These are phyloP conservation scores for Actinemys pallida DNA, from an alignment of 2,113 vertebrate species.

Conservation along the genomic window DNA sequence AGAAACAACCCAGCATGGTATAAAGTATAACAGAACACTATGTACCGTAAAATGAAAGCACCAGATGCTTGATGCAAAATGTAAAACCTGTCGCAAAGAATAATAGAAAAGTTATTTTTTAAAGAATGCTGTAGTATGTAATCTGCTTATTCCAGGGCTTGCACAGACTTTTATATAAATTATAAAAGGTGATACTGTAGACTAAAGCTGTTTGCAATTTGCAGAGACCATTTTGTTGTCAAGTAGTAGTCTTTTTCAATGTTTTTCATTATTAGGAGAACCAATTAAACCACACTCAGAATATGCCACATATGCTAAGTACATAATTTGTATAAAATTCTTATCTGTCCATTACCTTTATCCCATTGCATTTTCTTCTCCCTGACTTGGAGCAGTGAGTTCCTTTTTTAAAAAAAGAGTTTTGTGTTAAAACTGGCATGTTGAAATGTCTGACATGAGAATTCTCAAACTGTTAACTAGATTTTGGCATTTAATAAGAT, in stretches of 20 bases:
- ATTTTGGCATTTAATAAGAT: constrained; percentile 88
- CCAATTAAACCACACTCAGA: constrained; percentile 72
- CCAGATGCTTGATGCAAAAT: constrained; percentile 79
- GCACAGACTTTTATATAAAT: constrained; percentile 51
- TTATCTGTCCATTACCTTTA: constrained; percentile 70
- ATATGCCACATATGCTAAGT: constrained; percentile 61
- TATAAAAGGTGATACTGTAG: constrained; percentile 49
- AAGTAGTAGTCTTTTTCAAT: constrained; percentile 53
- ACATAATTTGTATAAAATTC: constrained; percentile 73
- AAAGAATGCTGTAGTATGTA: constrained; percentile 54
- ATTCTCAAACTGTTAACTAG: constrained; percentile 86
- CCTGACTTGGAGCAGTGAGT: constrained; percentile 46
- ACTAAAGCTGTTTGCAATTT: constrained; percentile 63
- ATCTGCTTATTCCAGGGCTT: constrained; percentile 44
- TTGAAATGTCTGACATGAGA: constrained; percentile 81
- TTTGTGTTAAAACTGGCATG: constrained; percentile 78
- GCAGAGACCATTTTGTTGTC: constrained; percentile 62
- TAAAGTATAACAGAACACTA: constrained; percentile 56
- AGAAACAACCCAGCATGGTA: constrained; percentile 42
- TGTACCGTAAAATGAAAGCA: constrained; percentile 66
- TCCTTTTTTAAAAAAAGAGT: constrained; percentile 58
- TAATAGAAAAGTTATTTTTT: constrained; percentile 59
- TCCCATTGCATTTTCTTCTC: constrained; percentile 41
- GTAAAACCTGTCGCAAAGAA: constrained; percentile 72
- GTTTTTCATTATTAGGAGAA: constrained; percentile 70